Evolutionary conservation across 2,888 invertebrate genomes (phyloP).

Genomic region (Chrysodeixis includens): DNA sequence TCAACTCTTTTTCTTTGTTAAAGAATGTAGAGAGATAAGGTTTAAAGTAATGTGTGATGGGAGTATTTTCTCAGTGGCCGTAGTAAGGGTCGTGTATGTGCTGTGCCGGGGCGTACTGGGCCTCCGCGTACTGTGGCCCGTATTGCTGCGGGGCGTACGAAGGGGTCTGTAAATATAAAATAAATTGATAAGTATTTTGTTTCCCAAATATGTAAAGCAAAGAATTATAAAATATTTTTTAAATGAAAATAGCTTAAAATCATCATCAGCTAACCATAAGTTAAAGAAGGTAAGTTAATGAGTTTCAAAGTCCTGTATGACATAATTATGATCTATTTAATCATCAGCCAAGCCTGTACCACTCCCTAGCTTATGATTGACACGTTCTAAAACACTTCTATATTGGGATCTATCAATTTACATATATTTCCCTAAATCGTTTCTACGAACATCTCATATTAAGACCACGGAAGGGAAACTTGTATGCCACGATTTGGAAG

Average conservation of each 20-base stretch:
- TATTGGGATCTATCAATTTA: too few species aligned
- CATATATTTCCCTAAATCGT: not conserved
- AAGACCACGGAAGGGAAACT: slow-evolving; percentile 36
- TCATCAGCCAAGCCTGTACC: not conserved
- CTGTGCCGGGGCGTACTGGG: slow-evolving; percentile 47
- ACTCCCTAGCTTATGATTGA: not conserved
- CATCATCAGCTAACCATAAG: too few species aligned
- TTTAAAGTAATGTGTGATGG: slow-evolving; percentile 2
- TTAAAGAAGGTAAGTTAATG: too few species aligned
- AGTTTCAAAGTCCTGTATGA: not conserved
- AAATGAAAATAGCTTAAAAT: too few species aligned
- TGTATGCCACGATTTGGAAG: slow-evolving; percentile 39
- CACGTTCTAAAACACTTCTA: not conserved
- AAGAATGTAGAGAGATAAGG: slow-evolving; percentile 50
- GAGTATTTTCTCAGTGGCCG: slow-evolving; percentile 67
- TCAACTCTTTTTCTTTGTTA: slow-evolving; percentile 50
- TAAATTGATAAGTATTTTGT: not conserved
- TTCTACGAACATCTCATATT: slow-evolving; percentile 18
- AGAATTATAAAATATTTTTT: not conserved
- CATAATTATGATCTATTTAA: not conserved
- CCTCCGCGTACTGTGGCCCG: slow-evolving; percentile 46
- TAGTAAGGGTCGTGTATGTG: slow-evolving; percentile 80
- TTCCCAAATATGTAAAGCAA: not conserved
- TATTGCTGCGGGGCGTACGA: slow-evolving; percentile 45
- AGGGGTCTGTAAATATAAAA: slow-evolving; percentile 23